These are phyloP conservation scores for Epizoanthus scotinus DNA, from an alignment of 92 coral and sea anemone genomes.

Conservation along the genomic window DNA sequence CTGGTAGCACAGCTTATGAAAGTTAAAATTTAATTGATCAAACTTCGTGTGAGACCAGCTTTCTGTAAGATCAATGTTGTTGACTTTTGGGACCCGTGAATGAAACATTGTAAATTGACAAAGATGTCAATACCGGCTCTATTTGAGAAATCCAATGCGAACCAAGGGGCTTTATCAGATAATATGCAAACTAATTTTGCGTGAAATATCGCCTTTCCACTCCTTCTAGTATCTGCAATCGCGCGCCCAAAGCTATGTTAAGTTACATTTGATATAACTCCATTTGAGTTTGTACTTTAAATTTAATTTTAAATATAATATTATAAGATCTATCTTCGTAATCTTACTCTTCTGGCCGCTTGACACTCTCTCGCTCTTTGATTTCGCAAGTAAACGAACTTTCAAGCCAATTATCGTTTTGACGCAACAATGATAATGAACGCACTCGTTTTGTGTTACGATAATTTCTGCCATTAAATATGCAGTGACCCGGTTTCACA, in stretches of 20 bases:
- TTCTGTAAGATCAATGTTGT: slow-evolving; percentile 1
- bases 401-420: no score
- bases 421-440: no score
- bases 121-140: neutral
- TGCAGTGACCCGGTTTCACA: no score
- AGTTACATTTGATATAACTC: no score
- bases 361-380: no score
- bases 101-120: neutral
- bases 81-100: neutral
- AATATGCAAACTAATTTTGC: neutral
- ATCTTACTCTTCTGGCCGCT: no score
- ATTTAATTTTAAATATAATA: no score
- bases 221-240: neutral
- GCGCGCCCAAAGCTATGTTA: no score
- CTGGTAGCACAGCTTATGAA: neutral
- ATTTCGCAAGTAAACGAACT: no score
- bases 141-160: neutral
- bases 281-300: no score
- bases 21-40: neutral
- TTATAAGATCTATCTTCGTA: no score
- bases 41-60: slow-evolving; percentile 17
- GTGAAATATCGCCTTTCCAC: neutral
- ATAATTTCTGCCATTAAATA: neutral
- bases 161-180: neutral
- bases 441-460: no score